Conservation (phyloP, 2,113 vertebrate species). For the Prochilodus magdalenae region DNA sequence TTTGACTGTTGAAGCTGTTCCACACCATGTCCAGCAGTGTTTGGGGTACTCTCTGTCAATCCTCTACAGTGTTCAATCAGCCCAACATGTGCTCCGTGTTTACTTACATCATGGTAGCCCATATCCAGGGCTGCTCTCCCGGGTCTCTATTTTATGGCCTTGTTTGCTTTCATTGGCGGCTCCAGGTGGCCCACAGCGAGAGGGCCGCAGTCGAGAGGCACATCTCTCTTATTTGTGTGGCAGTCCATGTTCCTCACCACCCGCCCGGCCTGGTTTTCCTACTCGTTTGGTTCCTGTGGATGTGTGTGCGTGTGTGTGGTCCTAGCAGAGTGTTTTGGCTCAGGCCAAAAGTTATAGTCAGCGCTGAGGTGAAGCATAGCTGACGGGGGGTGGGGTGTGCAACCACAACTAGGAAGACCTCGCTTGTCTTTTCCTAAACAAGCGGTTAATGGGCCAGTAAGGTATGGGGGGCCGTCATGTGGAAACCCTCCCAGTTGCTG, state of each 20-base stretch:
- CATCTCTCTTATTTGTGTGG: constrained; percentile 45
- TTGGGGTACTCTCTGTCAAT: neutral
- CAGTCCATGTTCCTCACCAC: constrained; percentile 20
- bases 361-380: constrained; percentile 29
- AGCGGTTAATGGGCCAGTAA: constrained; percentile 21
- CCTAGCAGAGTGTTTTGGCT: constrained; percentile 30
- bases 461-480: neutral
- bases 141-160: constrained; percentile 48
- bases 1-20: neutral
- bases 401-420: constrained; percentile 32
- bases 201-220: constrained; percentile 30
- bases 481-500: neutral
- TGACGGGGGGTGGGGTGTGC: constrained; percentile 24
- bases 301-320: constrained; percentile 45
- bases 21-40: constrained; percentile 17
- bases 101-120: constrained; percentile 36
- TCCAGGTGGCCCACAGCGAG: constrained; percentile 29
- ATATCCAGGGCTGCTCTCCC: constrained; percentile 31
- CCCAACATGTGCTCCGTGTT: constrained; percentile 55
- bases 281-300: neutral
- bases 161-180: constrained; percentile 62
- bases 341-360: constrained; percentile 27
- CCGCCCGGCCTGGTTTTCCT: constrained; percentile 13
- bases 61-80: constrained; percentile 28
- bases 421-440: constrained; percentile 35